phyloP scores from a whole-genome alignment of 2,888 invertebrate genomes.

The Chrysina gloriosa region DNA sequence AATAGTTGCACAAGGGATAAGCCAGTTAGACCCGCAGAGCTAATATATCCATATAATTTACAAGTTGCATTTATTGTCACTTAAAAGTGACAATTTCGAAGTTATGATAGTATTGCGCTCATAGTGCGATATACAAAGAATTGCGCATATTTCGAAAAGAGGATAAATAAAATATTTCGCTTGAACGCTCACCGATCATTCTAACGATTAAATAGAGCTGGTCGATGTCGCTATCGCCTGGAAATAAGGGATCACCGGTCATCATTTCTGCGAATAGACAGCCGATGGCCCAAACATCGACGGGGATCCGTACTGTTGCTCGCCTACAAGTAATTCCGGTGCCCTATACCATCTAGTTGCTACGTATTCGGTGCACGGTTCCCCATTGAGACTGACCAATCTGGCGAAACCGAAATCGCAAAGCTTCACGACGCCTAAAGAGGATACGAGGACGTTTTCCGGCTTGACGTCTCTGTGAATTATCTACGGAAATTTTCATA shows the following conservation, averaged over 20 bases:
- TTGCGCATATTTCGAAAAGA: neutral
- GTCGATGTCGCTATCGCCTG: slow-evolving; percentile 91
- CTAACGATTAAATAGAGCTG: slow-evolving; percentile 86
- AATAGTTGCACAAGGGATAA: no score
- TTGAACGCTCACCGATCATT: slow-evolving; percentile 80
- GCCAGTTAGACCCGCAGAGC: no score
- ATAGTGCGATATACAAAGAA: neutral
- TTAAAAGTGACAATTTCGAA: no score
- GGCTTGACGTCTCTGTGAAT: slow-evolving; percentile 92
- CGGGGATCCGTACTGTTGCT: slow-evolving; percentile 79
- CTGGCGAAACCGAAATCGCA: slow-evolving; percentile 93
- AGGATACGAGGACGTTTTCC: slow-evolving; percentile 87
- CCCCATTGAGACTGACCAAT: slow-evolving; percentile 76
- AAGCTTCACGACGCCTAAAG: slow-evolving; percentile 84
- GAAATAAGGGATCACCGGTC: slow-evolving; percentile 87
- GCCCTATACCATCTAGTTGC: slow-evolving; percentile 92
- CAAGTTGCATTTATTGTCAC: no score
- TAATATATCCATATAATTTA: no score
- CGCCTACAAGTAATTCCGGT: slow-evolving; percentile 86
- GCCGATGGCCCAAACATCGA: slow-evolving; percentile 91
- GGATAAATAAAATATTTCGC: neutral
- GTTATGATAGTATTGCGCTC: no score
- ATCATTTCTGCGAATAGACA: slow-evolving; percentile 88
- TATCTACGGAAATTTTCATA: slow-evolving; percentile 68
- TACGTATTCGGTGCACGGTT: slow-evolving; percentile 89